Evolutionary conservation across 2,797 vertebrate genomes (phyloP), one percentile per base, ranked within the genome.

Genomic region (Spea hammondii): DNA sequence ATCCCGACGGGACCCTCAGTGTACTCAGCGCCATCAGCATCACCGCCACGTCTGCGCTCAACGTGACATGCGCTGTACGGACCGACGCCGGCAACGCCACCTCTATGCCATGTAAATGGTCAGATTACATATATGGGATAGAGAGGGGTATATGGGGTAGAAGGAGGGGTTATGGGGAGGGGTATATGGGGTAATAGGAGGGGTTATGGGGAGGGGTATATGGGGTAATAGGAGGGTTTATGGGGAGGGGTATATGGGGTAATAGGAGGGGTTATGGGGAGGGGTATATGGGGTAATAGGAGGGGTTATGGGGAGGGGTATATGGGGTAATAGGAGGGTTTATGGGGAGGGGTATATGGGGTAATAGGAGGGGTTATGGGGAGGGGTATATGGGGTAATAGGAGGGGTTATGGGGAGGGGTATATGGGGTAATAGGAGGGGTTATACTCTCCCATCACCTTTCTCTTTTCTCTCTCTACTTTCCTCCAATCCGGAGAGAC

Each of bases 1-100:
- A 11, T 6, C 32, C 55, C 6, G 44, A 14, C 4, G 46, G 54
- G 1, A 6, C 54, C 11, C 12, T 71, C 4, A 78, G 55, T 54
- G 59, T 72, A 49, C 48, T 45, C 60, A 65, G 69, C 57, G 57
- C 76, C 11, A 49, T 78, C 60, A 66, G 13, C 10, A 47, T 78
- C n/a, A 78, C 72, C 51, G n/a, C 72, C 69, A 72, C 76, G 1
- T 65, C 59, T 14, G 10, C 51, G 9, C 17, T 55, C 70, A 65
- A 65, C 10, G 13, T 78, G 9, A n/a, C 17, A 0, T 78, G 76
- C 32, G 12, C 55, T 48, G 14, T 78, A 14, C 2, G 14, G 3
- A 78, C 76, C 0, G 49, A 45, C 32, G 5, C 14, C 3, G 53
- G 46, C 3, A 78, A 71, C 9, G 2, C 72, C 49, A 66, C 76